Evolutionary conservation across 2,888 invertebrate genomes (phyloP).

Genomic region (Imbricaverruca yamaguchii): DNA sequence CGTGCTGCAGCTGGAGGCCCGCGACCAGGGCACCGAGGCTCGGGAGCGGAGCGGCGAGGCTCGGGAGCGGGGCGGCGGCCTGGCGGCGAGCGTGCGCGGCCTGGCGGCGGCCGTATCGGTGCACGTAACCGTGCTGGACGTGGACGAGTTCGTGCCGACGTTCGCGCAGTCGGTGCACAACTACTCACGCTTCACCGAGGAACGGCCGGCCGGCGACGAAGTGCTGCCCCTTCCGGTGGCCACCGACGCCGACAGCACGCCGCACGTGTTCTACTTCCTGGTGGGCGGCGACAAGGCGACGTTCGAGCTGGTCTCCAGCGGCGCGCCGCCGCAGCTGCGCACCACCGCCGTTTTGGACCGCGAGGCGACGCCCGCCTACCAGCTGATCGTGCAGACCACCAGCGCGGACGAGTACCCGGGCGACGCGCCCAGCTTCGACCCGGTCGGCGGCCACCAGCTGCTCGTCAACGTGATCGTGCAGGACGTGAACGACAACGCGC

Average conservation of each 20-base stretch:
- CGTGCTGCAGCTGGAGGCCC: neutral
- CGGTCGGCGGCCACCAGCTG: slow-evolving; percentile 30
- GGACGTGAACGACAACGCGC: slow-evolving; percentile 67
- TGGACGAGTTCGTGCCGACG: neutral
- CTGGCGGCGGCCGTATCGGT: neutral
- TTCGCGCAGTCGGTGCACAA: neutral
- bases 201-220: neutral
- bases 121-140: neutral
- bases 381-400: slow-evolving; percentile 10
- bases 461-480: slow-evolving; percentile 49
- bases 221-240: neutral
- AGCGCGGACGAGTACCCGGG: neutral
- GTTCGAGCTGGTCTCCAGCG: neutral
- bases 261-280: neutral
- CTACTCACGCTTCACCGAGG: neutral
- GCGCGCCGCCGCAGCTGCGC: neutral
- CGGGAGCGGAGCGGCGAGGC: too few species aligned
- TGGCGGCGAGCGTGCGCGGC: too few species aligned
- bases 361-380: neutral
- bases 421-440: neutral
- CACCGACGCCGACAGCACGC: neutral
- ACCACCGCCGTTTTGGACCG: slow-evolving; percentile 1
- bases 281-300: slow-evolving; percentile 2
- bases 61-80: too few species aligned
- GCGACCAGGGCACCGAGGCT: too few species aligned